Base-by-base conservation (phyloP, 1,140 invertebrate genomes). In the Colletes gigas region DNA sequence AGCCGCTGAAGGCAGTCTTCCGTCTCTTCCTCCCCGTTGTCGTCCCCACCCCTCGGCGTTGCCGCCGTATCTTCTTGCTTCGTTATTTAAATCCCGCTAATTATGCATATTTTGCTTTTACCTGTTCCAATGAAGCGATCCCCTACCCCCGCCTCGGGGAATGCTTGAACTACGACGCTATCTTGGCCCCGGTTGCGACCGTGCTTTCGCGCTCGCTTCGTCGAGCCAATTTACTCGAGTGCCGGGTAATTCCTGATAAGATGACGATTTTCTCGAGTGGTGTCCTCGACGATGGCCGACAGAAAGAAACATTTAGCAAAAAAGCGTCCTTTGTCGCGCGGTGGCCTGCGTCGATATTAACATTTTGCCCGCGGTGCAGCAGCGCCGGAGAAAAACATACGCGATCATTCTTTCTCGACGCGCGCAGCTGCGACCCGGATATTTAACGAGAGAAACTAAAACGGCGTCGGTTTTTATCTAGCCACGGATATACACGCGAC, bases 161-260 rank as follows among this genome's bases (percentile, higher is more conserved):
- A 55, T 44, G 41, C 55, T 19, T 39, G 68, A 19, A 17, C 67
- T 21, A 17, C 59, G 2, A 14, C 17, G 66, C 21, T 75, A 74
- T 74, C 70, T 80, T 14, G 30, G 50, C 50, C 54, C 15, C 63
- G 30, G 30, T 41, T 30, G 30, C 30, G 60, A 50, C 67, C 55
- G 60, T 12, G 41, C 60, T 79, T 62, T 77, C 65, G 41, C 75
- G 75, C 68, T 77, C 52, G 77, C 63, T 81, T 82, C 77, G 70
- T 83, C 84, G 77, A 76, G 77, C 65, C 77, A 87, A 83, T 87
- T 81, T 83, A 86, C 57, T 67, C 84, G 84, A 87, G 84, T 86
- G 81, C 57, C 59, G 63, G 81, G 84, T 87, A 87, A 87, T 87
- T 86, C 44, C 84, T 86, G 84, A 87, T 86, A 87, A 87, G 81